Evolutionary conservation across 2,113 vertebrate species (phyloP).

Genomic region (Willisornis vidua): DNA sequence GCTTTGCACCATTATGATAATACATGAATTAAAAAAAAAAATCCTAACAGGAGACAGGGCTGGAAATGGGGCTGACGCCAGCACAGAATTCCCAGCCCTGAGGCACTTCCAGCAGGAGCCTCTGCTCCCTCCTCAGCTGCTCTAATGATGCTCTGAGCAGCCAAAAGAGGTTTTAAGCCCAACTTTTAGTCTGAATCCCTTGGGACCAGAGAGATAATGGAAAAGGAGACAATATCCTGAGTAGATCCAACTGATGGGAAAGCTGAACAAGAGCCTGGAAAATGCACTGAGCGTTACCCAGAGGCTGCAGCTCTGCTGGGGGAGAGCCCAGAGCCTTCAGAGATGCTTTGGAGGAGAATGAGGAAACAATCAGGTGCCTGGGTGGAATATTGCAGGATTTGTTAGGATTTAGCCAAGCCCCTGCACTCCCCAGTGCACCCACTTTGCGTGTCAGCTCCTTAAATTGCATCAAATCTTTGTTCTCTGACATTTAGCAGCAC

Average conservation of each 20-base stretch:
- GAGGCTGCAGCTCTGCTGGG: neutral
- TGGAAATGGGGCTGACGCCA: neutral
- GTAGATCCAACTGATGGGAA: neutral
- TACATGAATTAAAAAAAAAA: neutral
- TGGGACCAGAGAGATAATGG: neutral
- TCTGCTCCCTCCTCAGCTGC: neutral
- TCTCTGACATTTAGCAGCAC: slow-evolving; percentile 71
- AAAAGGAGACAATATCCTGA: neutral
- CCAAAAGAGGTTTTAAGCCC: neutral
- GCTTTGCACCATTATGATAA: neutral
- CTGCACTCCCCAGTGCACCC: neutral
- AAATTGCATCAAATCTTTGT: slow-evolving; percentile 64
- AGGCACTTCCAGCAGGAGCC: neutral
- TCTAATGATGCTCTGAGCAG: neutral
- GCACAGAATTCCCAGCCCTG: neutral
- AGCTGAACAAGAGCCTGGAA: neutral
- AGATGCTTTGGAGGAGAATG: neutral
- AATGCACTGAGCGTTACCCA: fast-evolving
- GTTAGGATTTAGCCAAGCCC: neutral
- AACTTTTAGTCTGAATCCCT: neutral
- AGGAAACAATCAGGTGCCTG: neutral
- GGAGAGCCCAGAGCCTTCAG: neutral
- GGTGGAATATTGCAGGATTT: neutral
- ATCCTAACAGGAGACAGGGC: neutral
- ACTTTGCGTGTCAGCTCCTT: slow-evolving; percentile 55